phyloP scores from a whole-genome alignment of 2,888 invertebrate genomes.

The Hemicrepidius hirtus region DNA sequence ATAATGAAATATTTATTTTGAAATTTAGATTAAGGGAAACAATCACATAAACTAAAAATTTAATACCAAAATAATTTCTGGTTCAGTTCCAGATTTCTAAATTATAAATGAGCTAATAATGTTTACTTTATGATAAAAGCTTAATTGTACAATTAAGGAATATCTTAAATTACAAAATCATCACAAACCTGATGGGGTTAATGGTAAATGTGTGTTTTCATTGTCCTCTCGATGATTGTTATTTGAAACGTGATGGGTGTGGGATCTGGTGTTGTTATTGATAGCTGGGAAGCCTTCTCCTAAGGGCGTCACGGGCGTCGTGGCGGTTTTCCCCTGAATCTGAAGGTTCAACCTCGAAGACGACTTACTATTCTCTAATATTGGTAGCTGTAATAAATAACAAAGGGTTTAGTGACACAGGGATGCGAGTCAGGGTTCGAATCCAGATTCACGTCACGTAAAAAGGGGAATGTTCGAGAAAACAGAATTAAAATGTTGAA shows the following conservation, averaged over 20 bases:
- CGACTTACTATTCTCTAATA: conserved; percentile 68
- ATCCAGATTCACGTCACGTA: conserved; percentile 5
- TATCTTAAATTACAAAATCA: background rate
- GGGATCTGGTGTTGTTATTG: conserved; percentile 67
- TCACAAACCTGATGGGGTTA: conserved; percentile 68
- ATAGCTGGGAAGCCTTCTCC: conserved; percentile 68
- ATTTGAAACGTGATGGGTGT: conserved; percentile 62
- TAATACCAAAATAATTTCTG: background rate
- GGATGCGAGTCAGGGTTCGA: background rate
- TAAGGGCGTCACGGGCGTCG: conserved; percentile 67
- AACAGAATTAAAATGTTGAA: background rate
- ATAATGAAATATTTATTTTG: too few species aligned
- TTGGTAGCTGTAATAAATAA: conserved; percentile 66
- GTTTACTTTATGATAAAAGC: background rate
- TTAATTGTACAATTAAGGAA: background rate
- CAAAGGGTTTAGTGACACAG: background rate
- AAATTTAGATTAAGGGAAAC: too few species aligned
- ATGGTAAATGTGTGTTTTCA: conserved; percentile 65
- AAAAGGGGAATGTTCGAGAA: background rate
- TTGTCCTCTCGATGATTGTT: conserved; percentile 67
- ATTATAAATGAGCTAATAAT: background rate
- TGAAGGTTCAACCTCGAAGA: conserved; percentile 66
- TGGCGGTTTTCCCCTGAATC: conserved; percentile 65
- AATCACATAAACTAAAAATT: too few species aligned
- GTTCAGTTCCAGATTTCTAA: background rate